phyloP scores from a whole-genome alignment of 2,797 vertebrate species.

The Myripristis jacobus region DNA sequence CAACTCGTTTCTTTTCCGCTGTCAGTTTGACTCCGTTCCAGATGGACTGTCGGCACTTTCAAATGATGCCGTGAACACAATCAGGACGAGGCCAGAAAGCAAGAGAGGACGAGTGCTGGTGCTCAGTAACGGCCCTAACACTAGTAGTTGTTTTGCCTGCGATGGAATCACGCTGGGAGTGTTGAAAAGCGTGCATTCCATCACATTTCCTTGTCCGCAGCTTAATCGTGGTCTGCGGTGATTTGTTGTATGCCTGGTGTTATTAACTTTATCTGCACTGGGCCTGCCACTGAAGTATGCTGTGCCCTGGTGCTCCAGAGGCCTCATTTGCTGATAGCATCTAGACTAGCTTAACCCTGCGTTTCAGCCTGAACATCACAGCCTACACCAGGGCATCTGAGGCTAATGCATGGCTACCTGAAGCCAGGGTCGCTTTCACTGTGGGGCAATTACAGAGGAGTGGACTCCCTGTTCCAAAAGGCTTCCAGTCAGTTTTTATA shows the following conservation, averaged over 20 bases:
- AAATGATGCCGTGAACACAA: constrained; percentile 30
- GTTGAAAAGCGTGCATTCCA: constrained; percentile 85
- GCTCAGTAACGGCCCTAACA: constrained; percentile 13
- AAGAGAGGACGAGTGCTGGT: neutral
- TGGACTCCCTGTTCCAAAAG: neutral
- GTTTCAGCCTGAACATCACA: constrained; percentile 27
- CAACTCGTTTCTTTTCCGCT: constrained; percentile 16
- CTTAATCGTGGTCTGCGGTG: constrained; percentile 60
- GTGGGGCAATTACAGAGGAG: constrained; percentile 42
- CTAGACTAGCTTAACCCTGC: constrained; percentile 69
- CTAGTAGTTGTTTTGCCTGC: constrained; percentile 75
- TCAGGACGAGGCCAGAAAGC: neutral
- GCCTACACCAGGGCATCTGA: constrained; percentile 36
- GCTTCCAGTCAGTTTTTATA: constrained; percentile 20
- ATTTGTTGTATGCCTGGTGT: constrained; percentile 71
- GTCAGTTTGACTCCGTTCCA: constrained; percentile 43
- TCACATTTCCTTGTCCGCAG: constrained; percentile 73
- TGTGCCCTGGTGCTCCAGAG: constrained; percentile 55
- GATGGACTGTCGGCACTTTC: constrained; percentile 35
- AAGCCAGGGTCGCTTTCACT: constrained; percentile 25
- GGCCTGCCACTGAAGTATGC: constrained; percentile 84
- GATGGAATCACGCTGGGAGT: constrained; percentile 72
- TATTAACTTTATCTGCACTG: constrained; percentile 81
- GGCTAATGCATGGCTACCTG: constrained; percentile 35
- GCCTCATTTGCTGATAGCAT: constrained; percentile 72